These are phyloP conservation scores for Aleiodes sp. DNA, from an alignment of 1,140 invertebrate genomes.

Conservation along the genomic window DNA sequence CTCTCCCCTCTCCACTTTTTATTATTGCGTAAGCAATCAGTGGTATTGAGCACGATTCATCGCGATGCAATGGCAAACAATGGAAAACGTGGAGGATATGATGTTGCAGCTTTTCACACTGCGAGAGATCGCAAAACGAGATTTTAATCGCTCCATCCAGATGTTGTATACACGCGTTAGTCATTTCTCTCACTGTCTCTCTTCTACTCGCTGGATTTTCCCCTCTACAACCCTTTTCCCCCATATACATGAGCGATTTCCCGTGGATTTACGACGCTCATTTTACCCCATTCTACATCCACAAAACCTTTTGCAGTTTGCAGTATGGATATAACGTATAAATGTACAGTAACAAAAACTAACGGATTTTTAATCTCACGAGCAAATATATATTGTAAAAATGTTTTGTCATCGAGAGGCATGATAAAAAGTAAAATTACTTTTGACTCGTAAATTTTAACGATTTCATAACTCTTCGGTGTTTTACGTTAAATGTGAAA, in stretches of 20 bases:
- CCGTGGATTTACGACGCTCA: constrained; percentile 19
- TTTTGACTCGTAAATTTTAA: constrained; percentile 13
- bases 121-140: constrained; percentile 27
- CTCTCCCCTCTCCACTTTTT: not conserved
- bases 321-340: not conserved
- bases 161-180: constrained; percentile 29
- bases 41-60: constrained; percentile 23
- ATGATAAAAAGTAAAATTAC: not conserved
- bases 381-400: not conserved
- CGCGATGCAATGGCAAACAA: constrained; percentile 12
- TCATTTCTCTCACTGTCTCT: constrained; percentile 9
- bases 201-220: not conserved
- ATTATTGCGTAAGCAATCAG: constrained; percentile 25
- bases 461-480: constrained; percentile 7
- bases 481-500: not conserved
- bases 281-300: not conserved
- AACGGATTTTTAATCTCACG: constrained; percentile 18
- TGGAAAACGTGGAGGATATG: constrained; percentile 16
- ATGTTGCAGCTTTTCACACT: constrained; percentile 23
- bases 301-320: not conserved
- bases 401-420: not conserved
- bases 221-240: not conserved
- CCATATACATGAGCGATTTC: constrained; percentile 26
- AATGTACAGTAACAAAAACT: constrained; percentile 19
- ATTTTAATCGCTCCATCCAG: constrained; percentile 30